A percentile compares a stretch with the other conserved stretches of the same genome.
These are phyloP conservation scores for Orchesella flavescens DNA, from an alignment of 2,888 invertebrate genomes.

Conservation along the genomic window DNA sequence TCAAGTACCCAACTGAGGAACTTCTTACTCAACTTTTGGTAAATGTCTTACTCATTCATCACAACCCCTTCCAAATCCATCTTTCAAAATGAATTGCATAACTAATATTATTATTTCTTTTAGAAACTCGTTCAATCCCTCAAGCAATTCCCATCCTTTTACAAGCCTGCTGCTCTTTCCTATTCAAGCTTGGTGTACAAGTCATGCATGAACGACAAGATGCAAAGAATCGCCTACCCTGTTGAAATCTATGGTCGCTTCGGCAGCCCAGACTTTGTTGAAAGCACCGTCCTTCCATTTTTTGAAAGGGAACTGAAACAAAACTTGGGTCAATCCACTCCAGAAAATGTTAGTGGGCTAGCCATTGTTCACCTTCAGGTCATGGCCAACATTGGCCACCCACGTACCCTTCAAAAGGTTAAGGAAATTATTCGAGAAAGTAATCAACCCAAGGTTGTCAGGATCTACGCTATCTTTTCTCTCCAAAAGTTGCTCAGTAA, in stretches of 20 bases:
- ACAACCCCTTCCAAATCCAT: no score
- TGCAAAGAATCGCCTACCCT: constrained; percentile 32
- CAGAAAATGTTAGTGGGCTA: background rate
- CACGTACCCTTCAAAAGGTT: background rate
- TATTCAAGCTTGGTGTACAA: constrained; percentile 26
- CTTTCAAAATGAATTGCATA: no score
- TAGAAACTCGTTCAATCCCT: constrained; percentile 47
- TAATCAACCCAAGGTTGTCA: constrained; percentile 4
- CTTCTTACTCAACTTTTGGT: constrained; percentile 72
- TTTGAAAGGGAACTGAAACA: constrained; percentile 13
- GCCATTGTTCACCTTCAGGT: constrained; percentile 9
- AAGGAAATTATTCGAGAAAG: constrained; percentile 27
- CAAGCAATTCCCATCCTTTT: no score
- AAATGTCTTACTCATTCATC: no score
- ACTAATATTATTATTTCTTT: no score
- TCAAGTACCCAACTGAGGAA: constrained; percentile 73
- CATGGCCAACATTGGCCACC: constrained; percentile 42
- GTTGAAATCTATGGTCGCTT: constrained; percentile 50
- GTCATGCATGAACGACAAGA: constrained; percentile 36
- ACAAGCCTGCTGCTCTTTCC: background rate
- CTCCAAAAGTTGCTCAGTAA: constrained; percentile 30
- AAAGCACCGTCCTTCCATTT: constrained; percentile 2
- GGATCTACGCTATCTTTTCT: constrained; percentile 20
- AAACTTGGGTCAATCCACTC: constrained; percentile 16
- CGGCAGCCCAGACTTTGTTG: constrained; percentile 22